These are phyloP conservation scores for Parnassius orleans DNA, from an alignment of 2,888 invertebrate genomes.

Conservation along the genomic window DNA sequence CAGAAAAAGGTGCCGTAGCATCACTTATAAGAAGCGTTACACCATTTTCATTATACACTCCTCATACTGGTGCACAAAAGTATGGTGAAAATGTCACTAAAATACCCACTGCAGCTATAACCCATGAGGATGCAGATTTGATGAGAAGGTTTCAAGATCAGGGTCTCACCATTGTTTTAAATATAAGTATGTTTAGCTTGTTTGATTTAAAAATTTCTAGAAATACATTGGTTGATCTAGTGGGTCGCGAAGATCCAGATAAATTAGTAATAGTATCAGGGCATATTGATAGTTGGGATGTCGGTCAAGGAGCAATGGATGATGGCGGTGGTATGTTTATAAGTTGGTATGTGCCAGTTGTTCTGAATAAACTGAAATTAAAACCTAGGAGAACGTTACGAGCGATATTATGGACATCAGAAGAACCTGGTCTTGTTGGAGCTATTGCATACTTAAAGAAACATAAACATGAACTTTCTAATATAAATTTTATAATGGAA, in stretches of 20 bases:
- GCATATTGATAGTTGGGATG: constrained; percentile 94
- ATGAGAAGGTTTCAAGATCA: constrained; percentile 81
- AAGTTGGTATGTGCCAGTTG: constrained; percentile 86
- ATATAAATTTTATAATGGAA: constrained; percentile 90
- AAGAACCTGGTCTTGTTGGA: constrained; percentile 87
- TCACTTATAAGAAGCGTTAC: constrained; percentile 86
- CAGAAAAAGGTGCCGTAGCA: constrained; percentile 87
- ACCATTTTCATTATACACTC: constrained; percentile 86
- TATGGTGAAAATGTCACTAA: constrained; percentile 80
- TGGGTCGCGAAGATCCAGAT: constrained; percentile 67
- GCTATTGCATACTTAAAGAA: constrained; percentile 82
- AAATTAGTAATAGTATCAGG: constrained; percentile 88
- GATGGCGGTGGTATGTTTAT: constrained; percentile 91
- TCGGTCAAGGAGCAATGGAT: constrained; percentile 95
- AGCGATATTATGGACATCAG: constrained; percentile 90
- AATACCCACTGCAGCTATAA: constrained; percentile 88
- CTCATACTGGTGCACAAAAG: constrained; percentile 86
- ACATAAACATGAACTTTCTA: constrained; percentile 78
- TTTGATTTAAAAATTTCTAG: constrained; percentile 82
- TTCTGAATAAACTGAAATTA: constrained; percentile 83
- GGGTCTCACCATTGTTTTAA: constrained; percentile 63
- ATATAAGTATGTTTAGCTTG: constrained; percentile 83
- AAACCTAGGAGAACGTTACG: constrained; percentile 86
- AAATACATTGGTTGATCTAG: constrained; percentile 86
- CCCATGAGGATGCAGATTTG: constrained; percentile 88